Base-by-base conservation (phyloP, 2,888 invertebrate genomes). In the Drosophila testacea region DNA sequence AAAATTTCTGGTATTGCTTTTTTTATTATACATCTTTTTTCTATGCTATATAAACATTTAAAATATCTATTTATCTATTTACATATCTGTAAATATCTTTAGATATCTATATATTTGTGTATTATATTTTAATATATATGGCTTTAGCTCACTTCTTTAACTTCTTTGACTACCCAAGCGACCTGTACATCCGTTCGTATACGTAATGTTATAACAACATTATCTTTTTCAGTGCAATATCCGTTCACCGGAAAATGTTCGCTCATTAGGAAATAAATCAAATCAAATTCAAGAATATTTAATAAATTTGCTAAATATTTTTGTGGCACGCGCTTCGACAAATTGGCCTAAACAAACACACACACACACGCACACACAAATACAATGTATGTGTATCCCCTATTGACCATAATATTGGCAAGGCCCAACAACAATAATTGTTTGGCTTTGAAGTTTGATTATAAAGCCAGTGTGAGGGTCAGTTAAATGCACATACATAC, bases 361-460 rank as follows among this genome's bases (percentile, higher is more conserved):
- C 10, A 42, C 10, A 22, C 41, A 41, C 6, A 42, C 41, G 22
- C 6, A 42, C 22, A 13, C 13, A 42, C 4, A 47, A 1, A 47
- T 4, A 4, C n/a, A 32, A 48, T 48, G 16, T 30, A 13, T 13
- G 13, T 34, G 32, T 52, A 30, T 32, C 27, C 30, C 46, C 13
- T 65, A 72, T 77, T 69, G 69, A 54, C 74, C 66, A 56, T 60
- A 60, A 51, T 64, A 61, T 57, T 66, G 64, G 64, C 71, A 83
- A 69, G 76, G 76, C 70, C 77, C 51, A 67, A 70, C 52, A 73
- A 85, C 56, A 56, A 46, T 57, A 63, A 73, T 68, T 88, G 67
- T 68, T 80, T 83, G 83, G 72, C 86, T 88, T 88, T 83, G 88
- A 86, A 76, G 73, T 81, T 73, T 83, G 72, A 83, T 88, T 85